A percentile compares a stretch with the other conserved stretches of the same genome.
phyloP scores from a whole-genome alignment of 2,888 invertebrate species.

The Leptopilina syphax region DNA sequence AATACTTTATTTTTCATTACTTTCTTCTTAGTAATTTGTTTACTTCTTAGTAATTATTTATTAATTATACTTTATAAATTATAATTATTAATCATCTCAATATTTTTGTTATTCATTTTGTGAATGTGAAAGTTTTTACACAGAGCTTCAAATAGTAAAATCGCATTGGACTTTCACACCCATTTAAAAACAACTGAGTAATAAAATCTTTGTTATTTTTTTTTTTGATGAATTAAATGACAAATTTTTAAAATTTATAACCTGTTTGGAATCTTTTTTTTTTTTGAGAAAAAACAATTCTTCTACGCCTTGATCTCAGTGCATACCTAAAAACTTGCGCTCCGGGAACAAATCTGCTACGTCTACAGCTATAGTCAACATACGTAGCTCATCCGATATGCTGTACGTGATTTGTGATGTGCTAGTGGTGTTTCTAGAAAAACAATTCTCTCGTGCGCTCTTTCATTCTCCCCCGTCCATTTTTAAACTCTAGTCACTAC shows the following conservation, averaged over 20 bases:
- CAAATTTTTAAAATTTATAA: slow-evolving; percentile 24
- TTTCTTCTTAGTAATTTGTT: too few relatives aligned
- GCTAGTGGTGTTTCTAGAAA: slow-evolving; percentile 60
- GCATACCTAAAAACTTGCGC: slow-evolving; percentile 76
- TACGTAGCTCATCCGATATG: slow-evolving; percentile 73
- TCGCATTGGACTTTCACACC: too few relatives aligned
- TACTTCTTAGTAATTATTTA: too few relatives aligned
- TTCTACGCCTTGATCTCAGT: slow-evolving; percentile 73
- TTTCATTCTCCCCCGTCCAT: slow-evolving; percentile 48
- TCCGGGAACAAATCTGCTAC: slow-evolving; percentile 75
- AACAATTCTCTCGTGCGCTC: slow-evolving; percentile 47
- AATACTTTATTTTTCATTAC: too few relatives aligned
- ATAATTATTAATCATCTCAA: too few relatives aligned
- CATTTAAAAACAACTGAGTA: too few relatives aligned
- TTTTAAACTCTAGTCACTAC: slow-evolving; percentile 38
- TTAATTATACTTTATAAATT: too few relatives aligned
- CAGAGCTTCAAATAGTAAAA: too few relatives aligned
- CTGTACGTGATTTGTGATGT: slow-evolving; percentile 73
- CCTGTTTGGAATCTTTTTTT: slow-evolving; percentile 58
- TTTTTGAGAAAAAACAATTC: slow-evolving; percentile 45
- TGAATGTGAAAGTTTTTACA: too few relatives aligned
- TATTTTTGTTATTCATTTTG: too few relatives aligned
- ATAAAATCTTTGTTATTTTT: too few relatives aligned
- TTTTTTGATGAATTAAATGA: too few relatives aligned
- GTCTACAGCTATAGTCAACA: slow-evolving; percentile 75